These are phyloP conservation scores for Pelmatolapia mariae DNA, from an alignment of 2,113 vertebrate species.

Conservation along the genomic window DNA sequence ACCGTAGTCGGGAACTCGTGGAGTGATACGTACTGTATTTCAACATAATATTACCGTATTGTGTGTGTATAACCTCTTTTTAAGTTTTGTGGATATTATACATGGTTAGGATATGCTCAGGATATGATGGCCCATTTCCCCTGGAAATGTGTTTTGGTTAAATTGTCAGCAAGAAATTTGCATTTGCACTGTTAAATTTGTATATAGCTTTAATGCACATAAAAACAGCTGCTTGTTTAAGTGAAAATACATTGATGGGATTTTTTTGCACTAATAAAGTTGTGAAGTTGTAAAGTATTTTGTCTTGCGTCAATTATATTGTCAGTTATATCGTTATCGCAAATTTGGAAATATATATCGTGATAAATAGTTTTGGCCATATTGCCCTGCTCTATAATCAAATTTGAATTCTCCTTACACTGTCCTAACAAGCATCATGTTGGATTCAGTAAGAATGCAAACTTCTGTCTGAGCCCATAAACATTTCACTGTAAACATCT, in stretches of 20 bases:
- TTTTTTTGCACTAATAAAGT: background rate
- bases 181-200: background rate
- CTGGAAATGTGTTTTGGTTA: background rate
- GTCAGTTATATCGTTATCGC: background rate
- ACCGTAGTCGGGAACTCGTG: fast-evolving
- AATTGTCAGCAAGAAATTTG: background rate
- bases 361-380: background rate
- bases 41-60: background rate
- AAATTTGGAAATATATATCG: background rate
- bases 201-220: background rate
- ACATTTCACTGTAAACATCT: background rate
- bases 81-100: background rate
- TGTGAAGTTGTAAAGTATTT: background rate
- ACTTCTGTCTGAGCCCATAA: background rate
- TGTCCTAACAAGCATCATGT: background rate
- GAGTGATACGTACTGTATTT: background rate
- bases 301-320: background rate
- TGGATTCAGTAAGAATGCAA: background rate
- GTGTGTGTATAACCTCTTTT: background rate
- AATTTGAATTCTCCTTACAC: background rate
- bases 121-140: background rate
- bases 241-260: background rate
- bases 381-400: background rate
- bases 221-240: background rate
- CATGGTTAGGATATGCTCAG: background rate